Percentiles rank a stretch among this genome's conserved stretches.
These are phyloP conservation scores for Sebastes minor DNA, from an alignment of 2,797 vertebrate genomes.

Conservation along the genomic window DNA sequence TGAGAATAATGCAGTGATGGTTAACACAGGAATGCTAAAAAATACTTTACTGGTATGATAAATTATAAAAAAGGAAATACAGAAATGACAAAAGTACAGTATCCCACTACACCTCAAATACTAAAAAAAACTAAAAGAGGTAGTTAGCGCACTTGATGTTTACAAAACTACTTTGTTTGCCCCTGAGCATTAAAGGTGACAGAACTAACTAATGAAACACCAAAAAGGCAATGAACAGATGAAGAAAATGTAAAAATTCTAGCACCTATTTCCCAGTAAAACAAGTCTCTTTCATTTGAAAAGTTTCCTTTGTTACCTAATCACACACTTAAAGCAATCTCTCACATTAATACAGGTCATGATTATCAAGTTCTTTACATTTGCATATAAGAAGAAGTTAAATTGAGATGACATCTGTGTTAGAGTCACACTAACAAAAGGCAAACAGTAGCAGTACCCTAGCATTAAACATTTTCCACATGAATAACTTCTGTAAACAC, in stretches of 20 bases:
- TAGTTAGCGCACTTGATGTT: slow-evolving; percentile 34
- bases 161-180: slow-evolving; percentile 23
- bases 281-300: slow-evolving; percentile 4
- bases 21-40: slow-evolving; percentile 5
- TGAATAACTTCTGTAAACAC: background rate
- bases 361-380: slow-evolving; percentile 2
- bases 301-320: background rate
- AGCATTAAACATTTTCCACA: background rate
- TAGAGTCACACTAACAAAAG: slow-evolving; percentile 2
- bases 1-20: background rate
- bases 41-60: slow-evolving; percentile 25
- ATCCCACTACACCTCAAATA: background rate
- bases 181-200: slow-evolving; percentile 19
- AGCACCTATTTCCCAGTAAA: background rate
- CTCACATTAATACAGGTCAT: slow-evolving; percentile 10
- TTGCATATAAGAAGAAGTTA: slow-evolving; percentile 8
- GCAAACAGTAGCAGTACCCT: background rate
- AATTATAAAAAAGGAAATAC: slow-evolving; percentile 2
- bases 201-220: slow-evolving; percentile 4
- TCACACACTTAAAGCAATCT: background rate
- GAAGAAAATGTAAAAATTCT: background rate
- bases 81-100: background rate
- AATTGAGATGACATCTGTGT: slow-evolving; percentile 2
- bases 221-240: background rate
- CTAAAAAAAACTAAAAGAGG: slow-evolving; percentile 17